Evolutionary conservation across 2,888 invertebrate genomes (phyloP), one percentile per base, ranked within the genome.

Genomic region (Phengaris alcon): DNA sequence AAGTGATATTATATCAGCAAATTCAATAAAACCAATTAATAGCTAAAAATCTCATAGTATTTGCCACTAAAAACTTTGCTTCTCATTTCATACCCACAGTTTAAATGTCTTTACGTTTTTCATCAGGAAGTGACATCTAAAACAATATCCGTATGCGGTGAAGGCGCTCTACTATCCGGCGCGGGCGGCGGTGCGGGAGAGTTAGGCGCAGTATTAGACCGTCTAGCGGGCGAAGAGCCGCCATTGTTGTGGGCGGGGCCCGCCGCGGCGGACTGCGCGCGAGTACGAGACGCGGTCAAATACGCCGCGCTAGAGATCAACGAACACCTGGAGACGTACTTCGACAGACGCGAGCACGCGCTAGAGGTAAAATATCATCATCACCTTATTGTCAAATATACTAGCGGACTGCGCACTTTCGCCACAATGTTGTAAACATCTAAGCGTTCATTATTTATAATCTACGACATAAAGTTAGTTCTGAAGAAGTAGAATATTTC

Each of bases 251-350:
- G 98, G 97, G 97, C 95, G 82, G 95, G 96, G 76, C 94, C 97
- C 0, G 95, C 96, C 35, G 95, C 96, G 9, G 95, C 97, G 46
- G 96, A 97, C 76, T 90, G 93, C 80, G 94, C 96, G 13, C 94
- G 96, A 75, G 94, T 98, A 9, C 95, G 97, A 7, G 98, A 99
- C 87, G 95, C 96, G 3, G 94, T 99, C 75, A 95, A 97, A 74
- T 98, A 97, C 87, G 97, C 97, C 79, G 96, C 98, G 83, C 94
- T 99, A 59, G 98, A 99, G 88, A 96, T 99, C 80, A 97, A 98
- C 83, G 99, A 99, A 84, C 99, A 99, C 88, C 95, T 98, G 80
- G 99, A 99, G 88, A 99, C 98, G 0, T 98, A 98, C 87, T 96
- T 98, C 81, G 98, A 99, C 87, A 95, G 97, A 77, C 96, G 97